These are phyloP conservation scores for Anadara kagoshimensis DNA, from an alignment of 1,140 invertebrate species.

Conservation along the genomic window DNA sequence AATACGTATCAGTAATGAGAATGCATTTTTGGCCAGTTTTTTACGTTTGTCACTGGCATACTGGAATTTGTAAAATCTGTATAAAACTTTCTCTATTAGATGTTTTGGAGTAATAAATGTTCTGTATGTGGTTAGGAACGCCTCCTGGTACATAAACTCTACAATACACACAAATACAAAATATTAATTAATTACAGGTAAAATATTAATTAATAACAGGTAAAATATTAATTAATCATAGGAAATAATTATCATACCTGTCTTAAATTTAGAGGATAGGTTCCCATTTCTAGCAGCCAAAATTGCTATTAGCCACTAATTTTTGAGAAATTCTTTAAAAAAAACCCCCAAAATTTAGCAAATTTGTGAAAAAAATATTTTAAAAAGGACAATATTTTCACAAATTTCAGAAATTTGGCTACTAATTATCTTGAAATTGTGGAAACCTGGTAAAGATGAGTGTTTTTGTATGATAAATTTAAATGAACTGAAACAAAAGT, in stretches of 20 bases:
- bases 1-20: constrained; percentile 91
- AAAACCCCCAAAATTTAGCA: too few species aligned
- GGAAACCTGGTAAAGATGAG: not conserved
- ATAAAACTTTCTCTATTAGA: constrained; percentile 90
- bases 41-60: constrained; percentile 75
- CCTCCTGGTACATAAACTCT: constrained; percentile 97
- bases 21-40: constrained; percentile 88
- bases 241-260: not conserved
- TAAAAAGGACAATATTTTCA: too few species aligned
- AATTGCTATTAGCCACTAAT: too few species aligned
- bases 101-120: constrained; percentile 94
- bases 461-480: too few species aligned
- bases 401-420: too few species aligned
- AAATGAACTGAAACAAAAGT: too few species aligned
- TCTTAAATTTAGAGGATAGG: not conserved
- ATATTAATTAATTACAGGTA: too few species aligned
- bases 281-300: too few species aligned
- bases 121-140: constrained; percentile 96
- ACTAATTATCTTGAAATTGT: constrained; percentile 15
- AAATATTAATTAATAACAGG: too few species aligned
- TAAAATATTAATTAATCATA: too few species aligned
- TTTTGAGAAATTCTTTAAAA: too few species aligned
- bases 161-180: constrained; percentile 34
- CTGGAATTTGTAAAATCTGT: constrained; percentile 89
- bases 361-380: too few species aligned